phyloP scores from a whole-genome alignment of 1,140 invertebrate species.

The Lepidurus couesii region DNA sequence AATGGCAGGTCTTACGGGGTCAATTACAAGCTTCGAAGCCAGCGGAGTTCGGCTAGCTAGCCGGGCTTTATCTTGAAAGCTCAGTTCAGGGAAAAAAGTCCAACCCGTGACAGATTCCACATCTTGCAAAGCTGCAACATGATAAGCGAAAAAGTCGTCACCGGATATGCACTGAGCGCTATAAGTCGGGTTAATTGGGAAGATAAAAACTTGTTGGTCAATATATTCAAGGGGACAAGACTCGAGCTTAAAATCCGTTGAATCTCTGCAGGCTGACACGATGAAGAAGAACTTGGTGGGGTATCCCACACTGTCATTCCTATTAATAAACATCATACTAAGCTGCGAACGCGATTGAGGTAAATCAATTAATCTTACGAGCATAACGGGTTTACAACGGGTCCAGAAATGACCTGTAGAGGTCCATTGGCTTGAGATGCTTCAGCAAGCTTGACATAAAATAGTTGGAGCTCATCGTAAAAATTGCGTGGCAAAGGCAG shows the following conservation, averaged over 20 bases:
- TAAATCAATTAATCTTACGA: background rate
- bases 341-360: background rate
- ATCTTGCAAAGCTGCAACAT: constrained; percentile 32
- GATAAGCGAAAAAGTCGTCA: constrained; percentile 29
- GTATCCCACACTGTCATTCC: constrained; percentile 5
- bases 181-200: constrained; percentile 22
- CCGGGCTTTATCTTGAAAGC: constrained; percentile 27
- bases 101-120: constrained; percentile 32
- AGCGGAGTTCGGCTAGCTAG: constrained; percentile 26
- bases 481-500: background rate
- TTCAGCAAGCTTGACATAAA: constrained; percentile 22
- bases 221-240: constrained; percentile 28
- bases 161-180: constrained; percentile 22
- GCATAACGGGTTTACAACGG: constrained; percentile 14
- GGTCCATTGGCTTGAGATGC: constrained; percentile 11
- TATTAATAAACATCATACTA: background rate
- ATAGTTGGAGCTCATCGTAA: background rate
- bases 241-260: constrained; percentile 3
- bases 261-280: constrained; percentile 29
- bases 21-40: constrained; percentile 23
- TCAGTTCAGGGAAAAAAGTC: constrained; percentile 34
- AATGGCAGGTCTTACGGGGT: constrained; percentile 13
- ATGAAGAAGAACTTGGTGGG: constrained; percentile 22
- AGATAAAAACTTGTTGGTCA: constrained; percentile 30
- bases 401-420: constrained; percentile 29